Evolutionary conservation across 2,888 invertebrate genomes (phyloP), one percentile per base, ranked within the genome.

Genomic region (Aquatica leii): DNA sequence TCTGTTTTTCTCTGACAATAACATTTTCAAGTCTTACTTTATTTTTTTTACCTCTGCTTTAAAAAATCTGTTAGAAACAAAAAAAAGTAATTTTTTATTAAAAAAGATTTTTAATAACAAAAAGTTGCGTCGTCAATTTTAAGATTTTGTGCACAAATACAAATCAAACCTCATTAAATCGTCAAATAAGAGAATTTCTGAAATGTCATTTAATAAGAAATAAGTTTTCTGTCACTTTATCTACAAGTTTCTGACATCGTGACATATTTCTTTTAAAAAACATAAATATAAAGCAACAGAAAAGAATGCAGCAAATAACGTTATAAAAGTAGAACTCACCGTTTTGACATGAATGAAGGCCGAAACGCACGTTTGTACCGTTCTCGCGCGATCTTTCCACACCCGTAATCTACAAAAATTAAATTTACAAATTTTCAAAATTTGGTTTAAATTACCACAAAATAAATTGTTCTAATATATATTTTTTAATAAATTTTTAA

Each of bases 311-410:
- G 58, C 51, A 59, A 59, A 64, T 59, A 64, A 55, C 35, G 55
- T 59, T 50, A 64, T 59, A 51, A 55, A 59, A 40, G 63, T 50
- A 58, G n/a, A 63, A 54, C 63, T 64, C 50, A 64, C 63, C 63
- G 55, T 55, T 40, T 46, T 18, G 46, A 15, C 59, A 58, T 55
- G 63, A 64, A 50, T 64, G 59, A 50, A 35, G 53, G 35, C 43
- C 40, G 53, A 54, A 49, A 50, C 54, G 63, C 53, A 50, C 40
- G 59, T 43, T 50, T 50, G 48, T 63, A 54, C 49, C 49, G 57
- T 48, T 63, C 50, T 49, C 49, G 53, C 63, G 63, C 24, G 59
- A 54, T 55, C 49, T 59, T 63, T 64, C 63, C 63, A 64, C 63
- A 64, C 63, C 63, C 63, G 54, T 59, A 49, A 48, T 50, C 41